Percentiles rank a stretch among this genome's conserved stretches.
Evolutionary conservation across 2,888 invertebrate genomes (phyloP).

Genomic region (Neoitamus cyanurus): DNA sequence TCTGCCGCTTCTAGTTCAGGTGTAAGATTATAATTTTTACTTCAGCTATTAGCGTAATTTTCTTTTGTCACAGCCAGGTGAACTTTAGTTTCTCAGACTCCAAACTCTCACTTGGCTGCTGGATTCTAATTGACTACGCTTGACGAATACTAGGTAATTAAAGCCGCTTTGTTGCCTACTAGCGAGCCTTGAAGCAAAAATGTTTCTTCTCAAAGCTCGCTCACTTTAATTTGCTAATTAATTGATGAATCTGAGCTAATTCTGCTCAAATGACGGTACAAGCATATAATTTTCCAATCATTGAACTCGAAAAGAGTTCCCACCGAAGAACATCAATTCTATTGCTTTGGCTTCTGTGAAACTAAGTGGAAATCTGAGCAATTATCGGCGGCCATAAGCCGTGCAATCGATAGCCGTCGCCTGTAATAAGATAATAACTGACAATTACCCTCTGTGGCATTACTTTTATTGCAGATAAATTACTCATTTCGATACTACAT

Average conservation of each 20-base stretch:
- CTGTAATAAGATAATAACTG: conserved; percentile 13
- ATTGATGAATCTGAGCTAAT: not conserved
- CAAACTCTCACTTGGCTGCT: too few species aligned
- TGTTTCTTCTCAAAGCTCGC: not conserved
- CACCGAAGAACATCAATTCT: not conserved
- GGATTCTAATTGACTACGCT: not conserved
- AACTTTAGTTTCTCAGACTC: too few species aligned
- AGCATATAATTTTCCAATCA: conserved; percentile 9
- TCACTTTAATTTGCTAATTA: not conserved
- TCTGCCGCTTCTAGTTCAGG: too few species aligned
- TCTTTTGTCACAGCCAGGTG: too few species aligned
- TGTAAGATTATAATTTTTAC: too few species aligned
- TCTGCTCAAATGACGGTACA: not conserved
- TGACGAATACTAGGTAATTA: not conserved
- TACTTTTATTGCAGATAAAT: conserved; percentile 55
- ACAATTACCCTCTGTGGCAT: not conserved
- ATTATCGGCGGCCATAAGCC: not conserved
- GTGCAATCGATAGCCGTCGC: not conserved
- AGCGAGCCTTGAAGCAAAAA: not conserved
- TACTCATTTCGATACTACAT: conserved; percentile 61
- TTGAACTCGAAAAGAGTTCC: conserved; percentile 1
- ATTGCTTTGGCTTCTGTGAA: not conserved
- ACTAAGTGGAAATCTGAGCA: not conserved
- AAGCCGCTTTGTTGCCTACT: not conserved
- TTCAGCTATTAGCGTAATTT: too few species aligned